Conservation (phyloP, 2,113 vertebrate species). For the Gulo gulo region DNA sequence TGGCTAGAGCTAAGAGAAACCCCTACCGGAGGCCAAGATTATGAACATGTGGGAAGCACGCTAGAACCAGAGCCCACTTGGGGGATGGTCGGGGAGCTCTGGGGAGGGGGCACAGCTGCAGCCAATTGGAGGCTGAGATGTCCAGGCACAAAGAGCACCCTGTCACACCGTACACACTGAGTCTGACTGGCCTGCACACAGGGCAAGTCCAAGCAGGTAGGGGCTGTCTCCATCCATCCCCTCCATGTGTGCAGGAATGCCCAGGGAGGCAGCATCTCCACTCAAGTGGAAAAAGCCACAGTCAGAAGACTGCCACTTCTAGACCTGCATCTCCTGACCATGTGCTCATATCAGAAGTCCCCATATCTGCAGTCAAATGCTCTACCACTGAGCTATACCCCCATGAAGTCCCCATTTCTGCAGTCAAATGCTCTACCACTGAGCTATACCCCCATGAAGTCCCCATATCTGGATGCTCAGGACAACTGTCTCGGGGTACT, state of each 20-base stretch:
- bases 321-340: not conserved
- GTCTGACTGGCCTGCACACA: not conserved
- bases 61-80: not conserved
- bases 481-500: not conserved
- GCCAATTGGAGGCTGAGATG: not conserved
- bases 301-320: not conserved
- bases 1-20: not conserved
- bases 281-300: not conserved
- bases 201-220: not conserved
- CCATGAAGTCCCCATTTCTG: not conserved
- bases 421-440: no score
- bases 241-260: not conserved
- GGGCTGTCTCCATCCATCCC: not conserved
- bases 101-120: rapidly evolving
- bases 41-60: not conserved
- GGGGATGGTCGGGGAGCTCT: not conserved
- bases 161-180: not conserved
- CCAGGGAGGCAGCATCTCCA: not conserved
- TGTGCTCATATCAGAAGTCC: not conserved
- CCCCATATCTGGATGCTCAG: not conserved
- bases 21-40: not conserved
- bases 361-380: no score
- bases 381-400: no score
- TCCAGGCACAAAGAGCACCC: rapidly evolving
- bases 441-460: no score